phyloP scores from a whole-genome alignment of 2,113 vertebrate genomes.

The Athene noctua region DNA sequence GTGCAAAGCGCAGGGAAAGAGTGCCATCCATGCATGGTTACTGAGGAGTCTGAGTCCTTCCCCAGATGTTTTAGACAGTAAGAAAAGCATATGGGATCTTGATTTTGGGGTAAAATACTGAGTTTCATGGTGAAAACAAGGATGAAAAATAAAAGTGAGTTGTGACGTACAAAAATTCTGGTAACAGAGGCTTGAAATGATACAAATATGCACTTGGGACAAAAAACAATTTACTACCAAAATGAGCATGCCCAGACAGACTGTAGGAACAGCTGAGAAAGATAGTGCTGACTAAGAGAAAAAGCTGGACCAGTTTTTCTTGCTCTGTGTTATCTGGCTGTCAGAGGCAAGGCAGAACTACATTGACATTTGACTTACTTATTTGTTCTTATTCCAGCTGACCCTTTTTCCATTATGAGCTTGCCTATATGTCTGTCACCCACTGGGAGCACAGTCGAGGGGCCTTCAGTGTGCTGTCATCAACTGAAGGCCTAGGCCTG shows the following conservation, averaged over 20 bases:
- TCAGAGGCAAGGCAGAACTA: background rate
- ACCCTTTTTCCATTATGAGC: background rate
- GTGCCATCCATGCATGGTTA: rapidly evolving
- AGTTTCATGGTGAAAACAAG: background rate
- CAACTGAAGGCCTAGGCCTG: background rate
- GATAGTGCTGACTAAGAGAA: background rate
- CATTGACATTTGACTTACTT: background rate
- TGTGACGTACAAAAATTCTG: background rate
- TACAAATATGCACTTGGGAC: background rate
- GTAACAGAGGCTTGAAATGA: background rate
- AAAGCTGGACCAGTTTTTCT: slow-evolving; percentile 14
- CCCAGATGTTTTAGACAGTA: background rate
- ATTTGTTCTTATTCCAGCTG: background rate
- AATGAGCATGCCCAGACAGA: background rate
- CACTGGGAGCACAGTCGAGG: background rate
- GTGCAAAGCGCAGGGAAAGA: background rate
- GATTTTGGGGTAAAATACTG: background rate
- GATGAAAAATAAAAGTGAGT: background rate
- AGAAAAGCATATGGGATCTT: background rate
- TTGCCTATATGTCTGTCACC: background rate
- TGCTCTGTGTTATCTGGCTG: background rate
- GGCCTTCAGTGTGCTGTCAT: background rate
- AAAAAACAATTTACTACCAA: background rate
- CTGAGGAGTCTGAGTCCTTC: background rate
- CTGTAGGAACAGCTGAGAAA: background rate